A percentile compares a stretch with the other conserved stretches of the same genome.
These are phyloP conservation scores for Holacanthella duospinosa DNA, from an alignment of 2,888 invertebrate species.

Conservation along the genomic window DNA sequence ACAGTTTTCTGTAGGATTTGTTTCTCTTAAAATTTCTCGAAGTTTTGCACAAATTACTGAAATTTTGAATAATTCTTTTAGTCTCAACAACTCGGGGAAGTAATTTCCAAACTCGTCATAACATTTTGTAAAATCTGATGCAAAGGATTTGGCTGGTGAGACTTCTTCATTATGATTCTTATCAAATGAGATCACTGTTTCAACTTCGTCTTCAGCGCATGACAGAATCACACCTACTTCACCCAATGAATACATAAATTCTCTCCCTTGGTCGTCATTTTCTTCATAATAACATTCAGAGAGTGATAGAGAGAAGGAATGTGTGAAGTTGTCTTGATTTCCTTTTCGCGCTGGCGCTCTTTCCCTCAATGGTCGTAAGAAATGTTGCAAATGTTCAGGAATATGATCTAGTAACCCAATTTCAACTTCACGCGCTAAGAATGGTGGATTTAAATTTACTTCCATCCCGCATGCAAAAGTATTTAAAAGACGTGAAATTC, in stretches of 20 bases:
- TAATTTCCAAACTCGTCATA: conserved; percentile 22
- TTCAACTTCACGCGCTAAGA: conserved; percentile 20
- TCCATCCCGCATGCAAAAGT: conserved; percentile 25
- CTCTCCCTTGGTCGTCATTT: conserved; percentile 19
- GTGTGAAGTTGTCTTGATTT: conserved; percentile 19
- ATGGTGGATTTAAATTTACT: conserved; percentile 21
- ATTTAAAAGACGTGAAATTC: conserved; percentile 20
- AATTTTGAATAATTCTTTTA: conserved; percentile 26
- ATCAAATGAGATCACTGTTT: conserved; percentile 16
- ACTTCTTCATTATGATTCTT: conserved; percentile 8
- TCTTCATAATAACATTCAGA: conserved; percentile 19
- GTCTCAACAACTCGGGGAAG: conserved; percentile 24
- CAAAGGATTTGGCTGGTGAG: conserved; percentile 12
- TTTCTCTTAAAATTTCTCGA: conserved; percentile 18
- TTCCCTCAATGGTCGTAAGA: conserved; percentile 18
- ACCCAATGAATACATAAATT: conserved; percentile 20
- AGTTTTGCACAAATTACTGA: conserved; percentile 25
- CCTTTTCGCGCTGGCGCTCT: conserved; percentile 8
- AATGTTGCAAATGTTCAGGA: conserved; percentile 26
- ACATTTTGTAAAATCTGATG: conserved; percentile 20
- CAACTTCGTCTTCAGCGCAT: conserved; percentile 10
- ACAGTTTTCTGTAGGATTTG: conserved; percentile 4
- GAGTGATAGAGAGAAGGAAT: conserved; percentile 17
- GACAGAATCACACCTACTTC: conserved; percentile 12
- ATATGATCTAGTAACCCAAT: conserved; percentile 22